These are phyloP conservation scores for Thymelicus lineola DNA, from an alignment of 2,888 invertebrate genomes.

Conservation along the genomic window DNA sequence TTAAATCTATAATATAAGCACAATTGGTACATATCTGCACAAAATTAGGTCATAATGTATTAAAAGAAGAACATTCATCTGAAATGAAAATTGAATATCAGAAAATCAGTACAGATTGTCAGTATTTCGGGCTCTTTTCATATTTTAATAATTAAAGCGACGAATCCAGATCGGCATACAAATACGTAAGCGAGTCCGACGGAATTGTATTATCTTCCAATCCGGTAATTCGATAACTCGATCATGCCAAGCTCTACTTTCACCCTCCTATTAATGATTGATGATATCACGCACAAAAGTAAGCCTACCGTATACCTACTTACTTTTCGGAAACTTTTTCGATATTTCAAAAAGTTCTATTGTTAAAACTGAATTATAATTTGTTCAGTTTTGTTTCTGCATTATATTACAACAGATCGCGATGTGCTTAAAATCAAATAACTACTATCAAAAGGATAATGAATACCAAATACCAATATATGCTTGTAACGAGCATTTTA, in stretches of 20 bases:
- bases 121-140: conserved; percentile 31
- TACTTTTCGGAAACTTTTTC: conserved; percentile 16
- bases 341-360: conserved; percentile 22
- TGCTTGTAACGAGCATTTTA: too few relatives aligned
- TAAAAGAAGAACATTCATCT: conserved; percentile 22
- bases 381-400: neutral
- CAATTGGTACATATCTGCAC: neutral
- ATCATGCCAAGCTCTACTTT: conserved; percentile 37
- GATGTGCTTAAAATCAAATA: too few relatives aligned
- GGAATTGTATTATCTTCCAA: conserved; percentile 33
- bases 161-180: conserved; percentile 37
- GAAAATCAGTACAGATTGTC: conserved; percentile 27
- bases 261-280: conserved; percentile 35
- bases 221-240: conserved; percentile 36
- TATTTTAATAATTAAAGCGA: conserved; percentile 38
- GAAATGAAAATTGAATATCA: conserved; percentile 19
- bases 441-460: too few relatives aligned
- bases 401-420: too few relatives aligned
- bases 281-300: conserved; percentile 36
- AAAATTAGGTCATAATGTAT: neutral
- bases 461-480: too few relatives aligned
- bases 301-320: conserved; percentile 15
- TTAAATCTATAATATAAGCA: too few relatives aligned
- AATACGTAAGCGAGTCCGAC: conserved; percentile 28
- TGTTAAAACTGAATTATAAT: conserved; percentile 14